phyloP scores from a whole-genome alignment of 2,113 vertebrate genomes.

The Salminus brasiliensis region DNA sequence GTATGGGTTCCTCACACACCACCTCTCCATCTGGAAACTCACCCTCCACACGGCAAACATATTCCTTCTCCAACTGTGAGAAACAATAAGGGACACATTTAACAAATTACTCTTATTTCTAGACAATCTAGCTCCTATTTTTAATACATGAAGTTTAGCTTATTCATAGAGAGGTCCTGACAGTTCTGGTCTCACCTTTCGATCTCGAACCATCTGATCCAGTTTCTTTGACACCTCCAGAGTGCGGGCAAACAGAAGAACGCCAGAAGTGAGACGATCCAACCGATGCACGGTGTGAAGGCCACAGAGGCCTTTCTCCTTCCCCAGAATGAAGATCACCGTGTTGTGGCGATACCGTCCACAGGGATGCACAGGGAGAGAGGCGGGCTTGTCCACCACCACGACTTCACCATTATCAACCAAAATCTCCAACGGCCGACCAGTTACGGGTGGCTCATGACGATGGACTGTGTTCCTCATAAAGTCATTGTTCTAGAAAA shows the following conservation, averaged over 20 bases:
- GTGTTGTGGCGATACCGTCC: slow-evolving; percentile 96
- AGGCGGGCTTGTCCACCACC: slow-evolving; percentile 94
- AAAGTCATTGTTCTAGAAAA: slow-evolving; percentile 89
- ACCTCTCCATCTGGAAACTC: slow-evolving; percentile 86
- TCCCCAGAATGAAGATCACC: slow-evolving; percentile 95
- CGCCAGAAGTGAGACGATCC: slow-evolving; percentile 93
- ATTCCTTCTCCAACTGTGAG: slow-evolving; percentile 92
- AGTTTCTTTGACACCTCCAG: slow-evolving; percentile 85
- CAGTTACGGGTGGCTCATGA: slow-evolving; percentile 92
- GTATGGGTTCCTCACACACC: slow-evolving; percentile 89
- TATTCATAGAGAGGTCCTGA: not conserved
- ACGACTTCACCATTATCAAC: slow-evolving; percentile 87
- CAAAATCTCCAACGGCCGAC: slow-evolving; percentile 81
- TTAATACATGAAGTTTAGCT: no score
- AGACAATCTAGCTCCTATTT: no score
- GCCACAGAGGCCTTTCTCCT: slow-evolving; percentile 86
- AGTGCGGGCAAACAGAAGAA: slow-evolving; percentile 93
- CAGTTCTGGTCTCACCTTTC: slow-evolving; percentile 79
- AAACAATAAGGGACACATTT: not conserved
- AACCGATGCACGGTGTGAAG: slow-evolving; percentile 92
- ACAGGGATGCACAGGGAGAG: slow-evolving; percentile 94
- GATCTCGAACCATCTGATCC: slow-evolving; percentile 91
- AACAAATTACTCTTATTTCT: not conserved
- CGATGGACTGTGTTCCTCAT: slow-evolving; percentile 92
- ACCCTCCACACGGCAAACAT: slow-evolving; percentile 90